Evolutionary conservation across 2,888 invertebrate genomes (phyloP), one percentile per base, ranked within the genome.

Genomic region (Matsumyia berberina): DNA sequence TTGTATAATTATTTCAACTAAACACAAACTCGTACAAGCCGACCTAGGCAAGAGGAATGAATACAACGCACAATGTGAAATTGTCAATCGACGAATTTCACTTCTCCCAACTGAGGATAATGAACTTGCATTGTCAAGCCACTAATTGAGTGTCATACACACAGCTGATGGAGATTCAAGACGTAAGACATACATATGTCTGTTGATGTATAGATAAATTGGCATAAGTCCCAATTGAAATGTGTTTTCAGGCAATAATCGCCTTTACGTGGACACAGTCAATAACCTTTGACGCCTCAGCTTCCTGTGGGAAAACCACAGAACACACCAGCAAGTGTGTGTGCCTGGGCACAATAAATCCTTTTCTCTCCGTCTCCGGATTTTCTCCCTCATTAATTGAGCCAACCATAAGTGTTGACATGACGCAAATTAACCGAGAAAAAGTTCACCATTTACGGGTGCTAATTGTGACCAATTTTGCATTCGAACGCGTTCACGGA

Each of bases 391-490:
- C 81, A 70, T 77, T 82, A 70, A 69, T 64, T 74, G 69, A 70
- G 12, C 35, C 76, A 60, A 42, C 62, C 76, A 58, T 70, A 70
- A 81, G 81, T 81, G 81, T 81, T 62, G 76, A 81, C 74, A 69
- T 55, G 60, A 51, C 55, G 62, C 69, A 81, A 81, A 81, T 74
- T 69, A 66, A 76, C 74, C 80, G 80, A 74, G 62, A 55, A 76
- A 81, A 74, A 49, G 55, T 70, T 62, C 58, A 76, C 77, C 81
- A 77, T 81, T 62, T 57, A 81, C 29, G 46, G 76, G 60, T 42
- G 81, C 39, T 81, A 81, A 81, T 81, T 77, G 51, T 58, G 64
- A 58, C 70, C 77, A 77, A 82, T 82, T 82, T 77, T 49, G 81
- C 81, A 70, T 77, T 70, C 70, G 69, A 70, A 57, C 57, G 37